These are phyloP conservation scores for Ginglymostoma cirratum DNA, from an alignment of 2,113 vertebrate species.

Conservation along the genomic window DNA sequence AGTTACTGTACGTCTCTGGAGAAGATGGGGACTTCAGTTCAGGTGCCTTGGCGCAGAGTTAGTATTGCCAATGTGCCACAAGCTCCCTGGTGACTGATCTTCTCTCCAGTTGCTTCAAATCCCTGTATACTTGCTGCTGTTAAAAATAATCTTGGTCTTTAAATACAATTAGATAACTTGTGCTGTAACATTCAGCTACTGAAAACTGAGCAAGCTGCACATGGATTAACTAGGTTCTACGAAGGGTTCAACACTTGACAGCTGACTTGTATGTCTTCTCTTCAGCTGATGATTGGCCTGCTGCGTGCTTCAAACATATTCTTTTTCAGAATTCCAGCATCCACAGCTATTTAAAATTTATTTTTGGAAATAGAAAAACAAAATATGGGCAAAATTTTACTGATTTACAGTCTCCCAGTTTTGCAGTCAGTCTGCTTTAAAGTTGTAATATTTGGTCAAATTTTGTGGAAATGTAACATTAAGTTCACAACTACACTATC, in stretches of 20 bases:
- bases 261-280: neutral
- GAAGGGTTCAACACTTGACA: neutral
- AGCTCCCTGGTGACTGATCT: neutral
- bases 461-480: neutral
- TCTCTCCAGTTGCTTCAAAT: neutral
- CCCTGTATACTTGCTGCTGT: neutral
- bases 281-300: neutral
- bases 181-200: neutral
- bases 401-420: neutral
- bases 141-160: neutral
- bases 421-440: neutral
- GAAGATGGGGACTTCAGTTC: too few species aligned
- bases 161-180: neutral
- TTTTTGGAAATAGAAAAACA: neutral
- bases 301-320: neutral
- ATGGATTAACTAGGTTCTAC: neutral
- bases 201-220: neutral
- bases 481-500: neutral
- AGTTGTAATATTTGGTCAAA: neutral
- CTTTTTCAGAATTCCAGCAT: neutral
- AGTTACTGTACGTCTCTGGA: too few species aligned
- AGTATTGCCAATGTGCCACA: too few species aligned
- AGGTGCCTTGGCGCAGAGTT: too few species aligned
- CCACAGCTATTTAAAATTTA: neutral
- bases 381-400: neutral